phyloP scores from a whole-genome alignment of 1,140 invertebrate species.

The Carcinoscorpius rotundicauda region DNA sequence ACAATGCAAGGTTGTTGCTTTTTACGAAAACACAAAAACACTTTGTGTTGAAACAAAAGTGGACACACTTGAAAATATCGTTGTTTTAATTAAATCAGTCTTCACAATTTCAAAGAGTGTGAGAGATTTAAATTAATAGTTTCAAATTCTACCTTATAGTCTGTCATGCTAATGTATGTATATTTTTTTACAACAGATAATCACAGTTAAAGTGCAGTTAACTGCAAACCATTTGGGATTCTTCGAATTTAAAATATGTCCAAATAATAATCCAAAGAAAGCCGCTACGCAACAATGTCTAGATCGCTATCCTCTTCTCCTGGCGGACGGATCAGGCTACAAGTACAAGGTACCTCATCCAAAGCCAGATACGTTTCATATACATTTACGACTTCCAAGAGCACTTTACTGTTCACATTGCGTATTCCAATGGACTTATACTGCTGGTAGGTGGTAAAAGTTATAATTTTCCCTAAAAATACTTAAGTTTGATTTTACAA shows the following conservation, averaged over 20 bases:
- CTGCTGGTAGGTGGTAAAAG: constrained; percentile 24
- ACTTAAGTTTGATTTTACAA: no score
- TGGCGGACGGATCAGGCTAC: constrained; percentile 3
- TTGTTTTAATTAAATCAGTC: no score
- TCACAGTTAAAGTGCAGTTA: background rate
- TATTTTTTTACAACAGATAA: background rate
- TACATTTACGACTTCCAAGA: constrained; percentile 23
- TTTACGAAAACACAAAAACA: no score
- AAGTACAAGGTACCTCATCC: constrained; percentile 6
- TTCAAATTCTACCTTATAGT: no score
- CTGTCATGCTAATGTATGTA: no score
- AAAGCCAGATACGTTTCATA: constrained; percentile 9
- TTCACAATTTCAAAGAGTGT: no score
- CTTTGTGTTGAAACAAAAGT: no score
- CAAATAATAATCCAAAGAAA: constrained; percentile 20
- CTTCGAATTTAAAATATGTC: constrained; percentile 26
- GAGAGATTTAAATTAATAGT: no score
- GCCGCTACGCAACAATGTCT: constrained; percentile 25
- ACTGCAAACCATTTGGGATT: constrained; percentile 24
- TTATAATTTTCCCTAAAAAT: background rate
- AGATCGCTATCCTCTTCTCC: constrained; percentile 18
- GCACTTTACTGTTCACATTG: constrained; percentile 27
- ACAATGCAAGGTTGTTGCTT: no score
- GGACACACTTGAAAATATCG: no score
- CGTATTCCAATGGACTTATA: constrained; percentile 32